Conservation (phyloP, 1,140 invertebrate species). For the Pseudachorutes palmiensis region DNA sequence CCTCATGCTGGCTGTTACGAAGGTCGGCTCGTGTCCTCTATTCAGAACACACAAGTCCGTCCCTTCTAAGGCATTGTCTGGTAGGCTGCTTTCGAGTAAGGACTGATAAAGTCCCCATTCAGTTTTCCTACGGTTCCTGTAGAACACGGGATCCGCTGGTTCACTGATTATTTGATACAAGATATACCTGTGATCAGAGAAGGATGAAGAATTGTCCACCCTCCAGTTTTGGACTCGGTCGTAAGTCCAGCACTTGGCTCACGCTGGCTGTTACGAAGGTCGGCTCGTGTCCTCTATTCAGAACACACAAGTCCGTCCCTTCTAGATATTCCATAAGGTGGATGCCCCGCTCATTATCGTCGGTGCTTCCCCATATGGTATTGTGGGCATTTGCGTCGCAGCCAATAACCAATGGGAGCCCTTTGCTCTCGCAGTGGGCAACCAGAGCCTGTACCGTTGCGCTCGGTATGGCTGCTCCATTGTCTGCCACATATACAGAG, state of each 20-base stretch:
- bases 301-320: not conserved
- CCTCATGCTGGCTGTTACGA: not conserved
- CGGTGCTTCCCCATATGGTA: constrained; percentile 16
- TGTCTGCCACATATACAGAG: constrained; percentile 23
- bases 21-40: constrained; percentile 23
- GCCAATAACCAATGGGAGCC: constrained; percentile 17
- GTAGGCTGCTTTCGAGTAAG: not conserved
- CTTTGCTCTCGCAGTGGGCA: constrained; percentile 2
- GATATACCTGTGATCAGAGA: constrained; percentile 26
- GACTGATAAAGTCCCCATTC: constrained; percentile 12
- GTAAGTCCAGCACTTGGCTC: constrained; percentile 22
- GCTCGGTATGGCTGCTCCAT: not conserved
- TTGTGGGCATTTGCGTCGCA: constrained; percentile 27
- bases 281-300: constrained; percentile 14
- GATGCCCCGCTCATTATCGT: constrained; percentile 18
- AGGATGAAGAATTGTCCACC: constrained; percentile 19
- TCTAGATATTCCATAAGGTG: constrained; percentile 9
- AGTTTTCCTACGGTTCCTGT: constrained; percentile 21
- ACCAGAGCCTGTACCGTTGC: not conserved
- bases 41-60: not conserved
- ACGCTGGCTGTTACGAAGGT: constrained; percentile 15
- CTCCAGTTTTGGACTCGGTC: constrained; percentile 11
- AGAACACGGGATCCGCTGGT: not conserved
- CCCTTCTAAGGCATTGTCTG: not conserved
- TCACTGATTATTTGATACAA: not conserved